Base-by-base conservation (phyloP, 1,140 invertebrate species). In the Sitophilus oryzae region DNA sequence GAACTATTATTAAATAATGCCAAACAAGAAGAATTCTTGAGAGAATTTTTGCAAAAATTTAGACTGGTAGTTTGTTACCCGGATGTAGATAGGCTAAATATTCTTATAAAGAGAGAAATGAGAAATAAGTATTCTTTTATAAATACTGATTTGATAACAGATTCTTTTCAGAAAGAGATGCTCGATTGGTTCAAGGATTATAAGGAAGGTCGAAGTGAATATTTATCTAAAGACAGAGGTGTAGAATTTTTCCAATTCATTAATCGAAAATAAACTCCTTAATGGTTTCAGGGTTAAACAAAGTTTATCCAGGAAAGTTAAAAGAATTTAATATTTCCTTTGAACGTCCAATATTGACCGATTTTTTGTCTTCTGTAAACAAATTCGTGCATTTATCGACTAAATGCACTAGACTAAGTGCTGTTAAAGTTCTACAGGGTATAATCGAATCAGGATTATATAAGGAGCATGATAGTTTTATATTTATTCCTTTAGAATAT, bases 1-100 rank as follows among this genome's bases (percentile, higher is more conserved):
- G 30, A 48, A 37, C 6, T 48, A 30, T n/a, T 11, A 8, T 11
- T 16, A 10, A 36, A 22, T 35, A n/a, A 20, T 14, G 3, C 0
- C 11, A 37, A 8, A 14, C 34, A 20, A 10, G 11, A n/a, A 2
- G 2, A n/a, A n/a, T 34, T 41, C 21, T 11, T 51, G 4, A 1
- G 22, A n/a, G 37, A 51, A 23, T 51, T 51, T 51, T 25, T 51
- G 15, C 18, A 25, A 4, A 51, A 51, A 51, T 42, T 51, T 42
- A 18, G 18, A 0, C 9, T 51, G 5, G 22, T 51, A 19, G 25
- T 22, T 1, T 9, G 19, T 10, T 51, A 51, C 15, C 49, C 49
- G 2, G 21, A 51, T 20, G 49, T 51, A 9, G 49, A 43, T 3
- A 11, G 19, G 15, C 23, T 53, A 21, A 53, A 45, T 34, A 20